These are phyloP conservation scores for Spheniscus humboldti DNA, from an alignment of 2,797 vertebrate species.

Conservation along the genomic window DNA sequence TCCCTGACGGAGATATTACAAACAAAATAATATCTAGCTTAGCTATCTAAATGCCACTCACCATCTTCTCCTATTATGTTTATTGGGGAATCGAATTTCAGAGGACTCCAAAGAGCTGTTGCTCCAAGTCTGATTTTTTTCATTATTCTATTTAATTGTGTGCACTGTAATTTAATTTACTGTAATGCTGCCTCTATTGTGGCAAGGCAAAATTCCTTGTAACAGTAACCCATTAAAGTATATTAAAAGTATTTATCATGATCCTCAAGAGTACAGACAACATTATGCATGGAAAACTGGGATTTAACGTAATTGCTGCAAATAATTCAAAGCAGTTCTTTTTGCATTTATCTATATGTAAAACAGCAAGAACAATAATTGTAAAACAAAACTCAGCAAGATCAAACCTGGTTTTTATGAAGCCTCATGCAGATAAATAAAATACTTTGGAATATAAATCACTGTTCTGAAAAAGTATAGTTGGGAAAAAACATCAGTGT, in stretches of 20 bases:
- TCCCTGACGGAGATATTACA: slow-evolving; percentile 54
- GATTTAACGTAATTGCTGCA: slow-evolving; percentile 58
- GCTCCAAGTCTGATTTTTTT: slow-evolving; percentile 46
- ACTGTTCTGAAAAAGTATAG: neutral
- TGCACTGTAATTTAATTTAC: slow-evolving; percentile 73
- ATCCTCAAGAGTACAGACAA: slow-evolving; percentile 58
- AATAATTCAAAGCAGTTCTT: slow-evolving; percentile 62
- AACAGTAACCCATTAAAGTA: slow-evolving; percentile 70
- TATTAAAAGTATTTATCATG: slow-evolving; percentile 80
- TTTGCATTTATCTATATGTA: slow-evolving; percentile 46
- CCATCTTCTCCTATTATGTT: slow-evolving; percentile 32
- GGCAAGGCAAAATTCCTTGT: slow-evolving; percentile 61
- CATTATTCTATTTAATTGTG: slow-evolving; percentile 71
- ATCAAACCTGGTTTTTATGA: slow-evolving; percentile 26
- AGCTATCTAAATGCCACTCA: slow-evolving; percentile 57
- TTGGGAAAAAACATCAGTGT: neutral
- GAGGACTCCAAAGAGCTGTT: slow-evolving; percentile 49
- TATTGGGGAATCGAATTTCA: slow-evolving; percentile 60
- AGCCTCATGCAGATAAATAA: neutral
- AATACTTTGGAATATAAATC: neutral
- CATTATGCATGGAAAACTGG: slow-evolving; percentile 51
- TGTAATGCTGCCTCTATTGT: slow-evolving; percentile 61
- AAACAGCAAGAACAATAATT: slow-evolving; percentile 16
- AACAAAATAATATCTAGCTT: slow-evolving; percentile 45
- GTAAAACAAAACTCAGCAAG: slow-evolving; percentile 21